These are phyloP conservation scores for Campodea augens DNA, from an alignment of 1,140 invertebrate species.

Conservation along the genomic window DNA sequence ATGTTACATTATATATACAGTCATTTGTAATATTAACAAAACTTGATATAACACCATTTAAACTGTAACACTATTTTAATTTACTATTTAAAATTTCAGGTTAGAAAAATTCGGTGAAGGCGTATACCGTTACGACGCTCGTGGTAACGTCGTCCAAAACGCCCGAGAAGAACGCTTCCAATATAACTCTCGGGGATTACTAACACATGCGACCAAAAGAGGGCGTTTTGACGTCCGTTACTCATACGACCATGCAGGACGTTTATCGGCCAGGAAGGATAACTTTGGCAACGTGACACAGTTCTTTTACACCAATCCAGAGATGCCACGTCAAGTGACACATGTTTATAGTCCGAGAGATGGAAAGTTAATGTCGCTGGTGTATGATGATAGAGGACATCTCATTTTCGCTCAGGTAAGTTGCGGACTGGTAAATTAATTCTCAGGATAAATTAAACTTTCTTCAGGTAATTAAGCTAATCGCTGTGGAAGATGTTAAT, in stretches of 20 bases:
- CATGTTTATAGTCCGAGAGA: constrained; percentile 85
- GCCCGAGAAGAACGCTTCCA: constrained; percentile 78
- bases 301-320: constrained; percentile 86
- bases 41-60: too few species aligned
- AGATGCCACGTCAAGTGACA: constrained; percentile 58
- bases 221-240: constrained; percentile 83
- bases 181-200: constrained; percentile 78
- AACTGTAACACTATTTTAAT: too few species aligned
- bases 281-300: constrained; percentile 87
- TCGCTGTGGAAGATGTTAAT: too few species aligned
- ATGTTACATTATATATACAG: too few species aligned
- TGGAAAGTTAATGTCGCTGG: constrained; percentile 69
- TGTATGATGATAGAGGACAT: constrained; percentile 78
- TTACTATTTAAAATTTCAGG: too few species aligned
- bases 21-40: too few species aligned
- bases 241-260: constrained; percentile 77
- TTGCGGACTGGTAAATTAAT: too few species aligned
- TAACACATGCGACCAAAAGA: constrained; percentile 55
- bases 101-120: constrained; percentile 81
- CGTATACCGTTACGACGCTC: constrained; percentile 56
- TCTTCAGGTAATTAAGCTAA: too few species aligned
- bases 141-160: constrained; percentile 78
- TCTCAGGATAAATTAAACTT: too few species aligned
- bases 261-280: constrained; percentile 67
- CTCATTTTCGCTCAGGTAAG: constrained; percentile 64